Base-by-base conservation (phyloP, 2,888 invertebrate species). In the Eristalis intricaria region DNA sequence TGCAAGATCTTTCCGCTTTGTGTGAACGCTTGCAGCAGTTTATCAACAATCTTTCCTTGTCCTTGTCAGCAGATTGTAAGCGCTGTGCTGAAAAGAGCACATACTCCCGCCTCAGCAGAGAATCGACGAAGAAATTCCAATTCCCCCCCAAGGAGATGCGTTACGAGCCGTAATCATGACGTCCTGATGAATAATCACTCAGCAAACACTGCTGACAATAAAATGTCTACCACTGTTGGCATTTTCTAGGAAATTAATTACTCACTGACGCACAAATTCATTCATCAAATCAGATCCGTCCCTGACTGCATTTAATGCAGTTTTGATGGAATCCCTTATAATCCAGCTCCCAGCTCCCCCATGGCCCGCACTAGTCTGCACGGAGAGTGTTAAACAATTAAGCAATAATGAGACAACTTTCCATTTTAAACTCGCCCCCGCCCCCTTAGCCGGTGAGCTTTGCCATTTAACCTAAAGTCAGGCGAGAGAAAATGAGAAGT, bases 291-390 rank as follows among this genome's bases (percentile, higher is more conserved):
- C 19, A 35, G 63, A 63, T 43, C 29, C 63, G 15, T 65, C 74
- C 65, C 29, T 63, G 63, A 73, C 73, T 73, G 63, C 63, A 73
- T 73, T 50, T 73, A 63, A 73, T 73, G 63, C 32, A 29, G 26
- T 73, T 73, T 73, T 63, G 29, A 74, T 65, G 50, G 22, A 74
- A 65, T 74, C 43, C 63, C 63, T 56, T 22, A 56, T 1, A 68
- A 50, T 26, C 69, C 56, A 26, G 8, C 19, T 7, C 2, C 13
- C n/a, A 11, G n/a, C 26, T 26, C 26, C 2, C 26, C 26, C 26
- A 1, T 26, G 23, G 19, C 60, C 26, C 60, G n/a, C 60, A 50
- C 2, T 50, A 68, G 26, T 29, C 26, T 50, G 29, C 32, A 58
- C 70, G 26, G 13, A 26, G 35, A 38, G n/a, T 60, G 56, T 32